Percentiles rank a stretch among this genome's conserved stretches.
These are phyloP conservation scores for Archips crataeganus DNA, from an alignment of 2,888 invertebrate species.

Conservation along the genomic window DNA sequence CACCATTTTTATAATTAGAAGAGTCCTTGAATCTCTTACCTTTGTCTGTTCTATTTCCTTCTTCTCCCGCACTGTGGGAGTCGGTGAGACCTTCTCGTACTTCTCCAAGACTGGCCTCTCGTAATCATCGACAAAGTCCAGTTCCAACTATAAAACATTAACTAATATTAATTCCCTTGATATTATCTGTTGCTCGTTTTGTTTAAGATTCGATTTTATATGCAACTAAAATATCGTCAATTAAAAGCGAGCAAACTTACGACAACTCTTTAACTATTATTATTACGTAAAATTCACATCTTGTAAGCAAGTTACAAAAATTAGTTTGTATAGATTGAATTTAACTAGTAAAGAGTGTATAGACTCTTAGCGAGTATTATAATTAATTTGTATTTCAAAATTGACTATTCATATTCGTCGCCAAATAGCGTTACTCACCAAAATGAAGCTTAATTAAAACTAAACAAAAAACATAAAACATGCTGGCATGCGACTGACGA, in stretches of 20 bases:
- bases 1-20: not conserved
- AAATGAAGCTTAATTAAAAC: conserved; percentile 39
- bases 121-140: conserved; percentile 88
- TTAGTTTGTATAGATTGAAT: no score
- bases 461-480: conserved; percentile 56
- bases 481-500: conserved; percentile 72
- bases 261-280: no score
- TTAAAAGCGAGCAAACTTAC: not conserved
- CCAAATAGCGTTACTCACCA: conserved; percentile 21
- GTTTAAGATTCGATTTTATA: not conserved
- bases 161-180: conserved; percentile 18
- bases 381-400: not conserved
- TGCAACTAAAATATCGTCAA: not conserved
- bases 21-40: conserved; percentile 53
- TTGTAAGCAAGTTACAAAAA: no score
- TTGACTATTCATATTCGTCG: not conserved
- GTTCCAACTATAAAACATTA: conserved; percentile 67
- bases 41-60: conserved; percentile 75
- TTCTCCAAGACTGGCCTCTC: conserved; percentile 91
- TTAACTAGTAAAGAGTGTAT: no score
- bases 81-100: conserved; percentile 87
- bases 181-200: not conserved
- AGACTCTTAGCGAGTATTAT: no score
- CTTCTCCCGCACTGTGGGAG: conserved; percentile 75
- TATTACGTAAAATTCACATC: no score